A percentile compares a stretch with the other conserved stretches of the same genome.
phyloP scores from a whole-genome alignment of 1,140 invertebrate species.

The Ceratitis capitata region DNA sequence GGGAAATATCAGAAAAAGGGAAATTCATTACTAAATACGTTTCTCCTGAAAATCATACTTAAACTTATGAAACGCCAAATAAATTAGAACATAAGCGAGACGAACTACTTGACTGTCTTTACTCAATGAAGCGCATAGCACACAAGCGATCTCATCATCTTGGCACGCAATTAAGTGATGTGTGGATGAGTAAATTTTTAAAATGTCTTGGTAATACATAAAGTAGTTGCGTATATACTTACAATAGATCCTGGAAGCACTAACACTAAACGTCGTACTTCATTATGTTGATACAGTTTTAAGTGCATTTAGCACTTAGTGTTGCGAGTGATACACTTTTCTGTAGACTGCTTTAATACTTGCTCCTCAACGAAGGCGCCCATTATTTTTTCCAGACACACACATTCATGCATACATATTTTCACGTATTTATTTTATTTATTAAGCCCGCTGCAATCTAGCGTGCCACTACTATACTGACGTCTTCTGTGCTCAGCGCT shows the following conservation, averaged over 20 bases:
- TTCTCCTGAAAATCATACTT: no score
- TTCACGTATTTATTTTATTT: not conserved
- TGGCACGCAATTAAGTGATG: constrained; percentile 1
- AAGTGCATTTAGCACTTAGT: constrained; percentile 24
- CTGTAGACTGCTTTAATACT: not conserved
- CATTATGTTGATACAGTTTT: constrained; percentile 35
- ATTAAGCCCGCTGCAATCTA: not conserved
- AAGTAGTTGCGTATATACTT: not conserved
- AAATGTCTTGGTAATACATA: not conserved
- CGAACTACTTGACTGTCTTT: not conserved
- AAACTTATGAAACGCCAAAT: not conserved
- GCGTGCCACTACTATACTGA: not conserved
- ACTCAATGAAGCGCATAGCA: constrained; percentile 8
- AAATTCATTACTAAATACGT: no score
- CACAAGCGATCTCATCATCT: constrained; percentile 3
- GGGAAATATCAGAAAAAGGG: no score
- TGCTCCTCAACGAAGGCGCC: not conserved
- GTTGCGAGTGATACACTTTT: not conserved
- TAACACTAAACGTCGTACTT: not conserved
- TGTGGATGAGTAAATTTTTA: not conserved
- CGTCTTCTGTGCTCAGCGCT: not conserved
- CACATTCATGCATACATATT: not conserved
- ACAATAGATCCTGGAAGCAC: not conserved
- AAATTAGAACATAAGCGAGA: not conserved
- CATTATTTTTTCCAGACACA: not conserved